A percentile compares a stretch with the other conserved stretches of the same genome.
Evolutionary conservation across 2,888 invertebrate species (phyloP).

Genomic region (Drosophila infuscata): DNA sequence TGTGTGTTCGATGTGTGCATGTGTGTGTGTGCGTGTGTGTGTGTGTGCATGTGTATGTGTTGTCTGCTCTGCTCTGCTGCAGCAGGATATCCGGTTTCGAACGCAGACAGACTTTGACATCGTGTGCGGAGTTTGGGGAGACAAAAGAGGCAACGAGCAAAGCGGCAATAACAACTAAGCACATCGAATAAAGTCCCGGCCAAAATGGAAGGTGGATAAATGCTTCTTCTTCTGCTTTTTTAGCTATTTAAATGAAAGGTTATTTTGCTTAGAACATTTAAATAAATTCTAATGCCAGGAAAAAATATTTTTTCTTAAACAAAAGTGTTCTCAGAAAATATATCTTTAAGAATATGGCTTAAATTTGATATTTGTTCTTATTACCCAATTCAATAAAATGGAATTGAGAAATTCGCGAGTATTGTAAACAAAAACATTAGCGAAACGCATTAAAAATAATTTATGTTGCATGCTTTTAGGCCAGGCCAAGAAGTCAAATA

Average conservation of each 20-base stretch:
- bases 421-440: slow-evolving; percentile 74
- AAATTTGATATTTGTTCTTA: background rate
- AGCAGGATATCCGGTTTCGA: slow-evolving; percentile 76
- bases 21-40: background rate
- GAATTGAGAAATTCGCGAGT: background rate
- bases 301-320: background rate
- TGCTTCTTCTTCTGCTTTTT: background rate
- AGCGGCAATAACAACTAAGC: slow-evolving; percentile 14
- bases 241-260: slow-evolving; percentile 35
- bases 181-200: slow-evolving; percentile 4
- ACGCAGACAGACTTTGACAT: slow-evolving; percentile 58
- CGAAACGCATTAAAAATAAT: slow-evolving; percentile 60
- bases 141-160: slow-evolving; percentile 7
- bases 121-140: background rate
- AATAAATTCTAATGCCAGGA: background rate
- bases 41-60: slow-evolving; percentile 9
- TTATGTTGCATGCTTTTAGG: slow-evolving; percentile 75
- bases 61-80: slow-evolving; percentile 63
- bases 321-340: background rate
- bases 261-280: slow-evolving; percentile 23
- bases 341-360: background rate
- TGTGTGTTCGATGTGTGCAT: background rate
- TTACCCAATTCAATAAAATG: background rate
- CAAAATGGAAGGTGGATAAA: slow-evolving; percentile 4
- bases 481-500: slow-evolving; percentile 22